A percentile compares a stretch with the other conserved stretches of the same genome.
Conservation (phyloP, 2,888 invertebrate species). For the Meteorus cinctellus region DNA sequence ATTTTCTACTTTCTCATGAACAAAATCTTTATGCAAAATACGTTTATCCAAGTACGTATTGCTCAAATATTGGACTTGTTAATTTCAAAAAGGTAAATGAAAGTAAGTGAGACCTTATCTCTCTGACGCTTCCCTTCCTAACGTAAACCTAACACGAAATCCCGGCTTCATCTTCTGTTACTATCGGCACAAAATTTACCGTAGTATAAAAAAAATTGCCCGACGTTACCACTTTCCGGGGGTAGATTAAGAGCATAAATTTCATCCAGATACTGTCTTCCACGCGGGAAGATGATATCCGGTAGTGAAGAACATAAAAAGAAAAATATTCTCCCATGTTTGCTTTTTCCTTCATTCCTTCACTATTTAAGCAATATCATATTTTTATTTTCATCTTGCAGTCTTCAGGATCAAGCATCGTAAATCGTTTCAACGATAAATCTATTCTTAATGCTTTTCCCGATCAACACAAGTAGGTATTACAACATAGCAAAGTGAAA, state of each 20-base stretch:
- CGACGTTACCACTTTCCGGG: constrained; percentile 41
- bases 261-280: constrained; percentile 45
- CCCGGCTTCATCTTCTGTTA: constrained; percentile 16
- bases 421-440: constrained; percentile 18
- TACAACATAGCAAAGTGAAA: background rate
- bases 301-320: constrained; percentile 25
- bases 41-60: background rate
- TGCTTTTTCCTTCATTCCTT: constrained; percentile 12
- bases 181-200: constrained; percentile 39
- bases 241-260: constrained; percentile 52
- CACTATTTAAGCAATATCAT: constrained; percentile 21
- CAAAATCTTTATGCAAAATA: constrained; percentile 8
- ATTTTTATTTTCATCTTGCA: constrained; percentile 27
- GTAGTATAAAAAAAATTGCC: constrained; percentile 29
- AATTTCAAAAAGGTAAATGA: constrained; percentile 18
- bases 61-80: constrained; percentile 2
- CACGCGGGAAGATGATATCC: constrained; percentile 27
- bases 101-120: constrained; percentile 19
- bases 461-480: constrained; percentile 30
- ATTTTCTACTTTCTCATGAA: constrained; percentile 23
- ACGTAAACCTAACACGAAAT: constrained; percentile 19
- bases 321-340: constrained; percentile 12
- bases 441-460: constrained; percentile 1
- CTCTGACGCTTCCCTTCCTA: background rate
- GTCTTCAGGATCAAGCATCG: constrained; percentile 19